Evolutionary conservation across 2,113 vertebrate genomes (phyloP).

Genomic region (Hippocampus comes): DNA sequence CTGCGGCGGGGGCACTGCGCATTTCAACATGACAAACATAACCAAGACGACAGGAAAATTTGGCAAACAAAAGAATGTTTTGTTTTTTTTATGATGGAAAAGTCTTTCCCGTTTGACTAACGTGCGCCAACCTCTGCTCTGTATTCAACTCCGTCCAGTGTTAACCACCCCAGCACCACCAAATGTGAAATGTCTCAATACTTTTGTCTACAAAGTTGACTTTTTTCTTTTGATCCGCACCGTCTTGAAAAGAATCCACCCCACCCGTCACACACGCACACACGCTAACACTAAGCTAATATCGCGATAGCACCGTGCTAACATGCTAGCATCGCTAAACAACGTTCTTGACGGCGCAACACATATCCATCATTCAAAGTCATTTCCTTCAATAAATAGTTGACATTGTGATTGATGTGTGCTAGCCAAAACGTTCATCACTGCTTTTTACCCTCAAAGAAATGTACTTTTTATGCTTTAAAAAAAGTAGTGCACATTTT

Average conservation of each 20-base stretch:
- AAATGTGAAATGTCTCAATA: background rate
- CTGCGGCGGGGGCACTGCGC: too few relatives aligned
- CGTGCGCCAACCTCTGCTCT: too few relatives aligned
- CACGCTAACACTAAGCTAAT: background rate
- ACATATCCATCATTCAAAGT: background rate
- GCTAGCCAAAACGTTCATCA: background rate
- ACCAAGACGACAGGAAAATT: too few relatives aligned
- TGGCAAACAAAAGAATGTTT: too few relatives aligned
- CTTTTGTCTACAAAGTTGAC: background rate
- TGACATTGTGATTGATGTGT: background rate
- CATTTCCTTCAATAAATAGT: background rate
- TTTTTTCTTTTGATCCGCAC: background rate
- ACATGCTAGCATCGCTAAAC: background rate
- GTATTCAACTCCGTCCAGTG: background rate
- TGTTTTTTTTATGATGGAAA: too few relatives aligned
- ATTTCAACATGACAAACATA: too few relatives aligned
- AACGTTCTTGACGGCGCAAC: background rate
- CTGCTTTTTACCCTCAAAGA: background rate
- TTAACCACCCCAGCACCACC: background rate
- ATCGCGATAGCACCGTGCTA: background rate
- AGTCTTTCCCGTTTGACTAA: too few relatives aligned
- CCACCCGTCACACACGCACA: background rate
- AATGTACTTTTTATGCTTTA: background rate
- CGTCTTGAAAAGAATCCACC: background rate
- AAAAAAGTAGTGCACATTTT: background rate